Base-by-base conservation (phyloP, 2,888 invertebrate genomes). In the Andrena bucephala region DNA sequence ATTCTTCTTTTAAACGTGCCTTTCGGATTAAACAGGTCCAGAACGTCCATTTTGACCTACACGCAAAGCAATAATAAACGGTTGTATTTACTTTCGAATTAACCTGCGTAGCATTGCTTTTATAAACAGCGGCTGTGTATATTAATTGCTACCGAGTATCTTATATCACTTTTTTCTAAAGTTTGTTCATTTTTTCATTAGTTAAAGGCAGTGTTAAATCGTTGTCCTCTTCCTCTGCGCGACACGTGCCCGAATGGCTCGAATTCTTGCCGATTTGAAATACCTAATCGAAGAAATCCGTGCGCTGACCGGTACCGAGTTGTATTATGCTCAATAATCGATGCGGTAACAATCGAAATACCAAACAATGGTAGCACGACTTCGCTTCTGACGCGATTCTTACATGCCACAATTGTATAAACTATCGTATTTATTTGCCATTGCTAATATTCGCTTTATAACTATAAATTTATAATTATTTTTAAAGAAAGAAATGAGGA, bases 41-140 rank as follows among this genome's bases (percentile, higher is more conserved):
- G 4, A 0, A 76, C n/a, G 71, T 89, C 83, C 92, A 92, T 92
- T 60, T 50, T 81, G 13, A 16, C 7, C 29, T 10, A 20, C 4
- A 2, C 27, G 20, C n/a, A 16, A 13, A 2, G 13, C 20, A 16
- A 68, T 29, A 36, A 0, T n/a, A 13, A 48, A 66, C 36, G 52
- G 24, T 52, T 63, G 29, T 24, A 60, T 29, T 31, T 42, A 52
- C 6, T 42, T 0, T 29, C 42, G 48, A 65, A 36, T 16, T 71
- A 33, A 33, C 7, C 0, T 57, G 1, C 24, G 2, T 2, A 27
- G 7, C 36, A 33, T 31, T 33, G 3, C 3, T 63, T 52, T n/a
- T 33, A 16, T 1, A 4, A 52, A 69, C 13, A 42, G 4, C 3
- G 13, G 42, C 13, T 42, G 13, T 13, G 42, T 13, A 42, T 42